Base-by-base conservation (phyloP, 92 coral and sea anemone genomes). In the Umimayanthus kanabou region DNA sequence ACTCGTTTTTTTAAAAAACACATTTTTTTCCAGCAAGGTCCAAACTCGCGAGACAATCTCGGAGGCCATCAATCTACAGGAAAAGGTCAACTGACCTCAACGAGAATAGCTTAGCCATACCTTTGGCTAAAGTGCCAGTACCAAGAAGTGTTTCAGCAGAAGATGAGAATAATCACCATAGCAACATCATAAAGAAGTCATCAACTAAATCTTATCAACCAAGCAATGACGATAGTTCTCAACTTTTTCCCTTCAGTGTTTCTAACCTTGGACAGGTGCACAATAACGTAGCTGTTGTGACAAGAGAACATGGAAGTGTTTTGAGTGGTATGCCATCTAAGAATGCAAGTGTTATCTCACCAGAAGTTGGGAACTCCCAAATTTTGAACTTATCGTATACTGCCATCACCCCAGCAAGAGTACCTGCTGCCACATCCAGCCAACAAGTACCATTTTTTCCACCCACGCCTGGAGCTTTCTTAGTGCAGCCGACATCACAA, bases 381-480 rank as follows among this genome's bases (percentile, higher is more conserved):
- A 28, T 30, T 43, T 23, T 0, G 7, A 70, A 30, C 65, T 29
- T 22, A 18, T 26, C 42, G 7, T 16, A 47, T 49, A 26, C 67
- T 42, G 78, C 61, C 5, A 4, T 70, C 14, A 83, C 87, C 25
- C 78, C 87, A 9, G 45, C 77, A 8, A 45, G 30, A 29, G 16
- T 69, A 16, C 22, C 23, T 7, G 22, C 40, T 0, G 43, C 2
- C 6, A 0, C 23, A 22, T 7, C 87, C 2, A 22, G 77, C 30
- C 66, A 83, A n/a, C 87, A 69, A 1, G 58, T 47, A 28, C 66
- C 79, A 10, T 47, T 25, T 43, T 29, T 83, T 47, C 87, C 87
- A 42, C 77, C 87, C 71, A 83, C 87, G 28, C 87, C 78, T 4
- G 87, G 87, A 23, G 76, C 67, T 4, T 83, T 83, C 74, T 70